Conservation (phyloP, 2,888 invertebrate species). For the Spisula solida region DNA sequence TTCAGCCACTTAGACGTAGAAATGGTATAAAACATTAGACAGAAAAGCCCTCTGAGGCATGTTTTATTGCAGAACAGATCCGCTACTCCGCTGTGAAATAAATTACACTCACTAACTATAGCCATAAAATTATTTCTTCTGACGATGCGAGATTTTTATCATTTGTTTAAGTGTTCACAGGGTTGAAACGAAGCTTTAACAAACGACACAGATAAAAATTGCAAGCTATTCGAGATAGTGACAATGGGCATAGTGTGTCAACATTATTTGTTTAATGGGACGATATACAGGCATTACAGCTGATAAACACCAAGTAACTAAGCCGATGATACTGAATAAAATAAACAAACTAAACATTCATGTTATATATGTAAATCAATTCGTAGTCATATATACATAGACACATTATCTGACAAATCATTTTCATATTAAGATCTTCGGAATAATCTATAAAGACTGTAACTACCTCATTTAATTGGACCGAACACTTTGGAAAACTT, state of each 20-base stretch:
- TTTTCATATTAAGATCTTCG: no score
- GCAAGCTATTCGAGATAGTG: background rate
- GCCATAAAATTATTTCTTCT: conserved; percentile 20
- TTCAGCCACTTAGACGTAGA: background rate
- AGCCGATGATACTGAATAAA: no score
- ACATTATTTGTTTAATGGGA: background rate
- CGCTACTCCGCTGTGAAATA: background rate
- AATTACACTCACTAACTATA: conserved; percentile 8
- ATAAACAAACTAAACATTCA: no score
- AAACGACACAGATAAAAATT: background rate
- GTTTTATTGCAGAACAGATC: background rate
- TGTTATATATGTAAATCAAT: no score
- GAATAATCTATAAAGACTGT: no score
- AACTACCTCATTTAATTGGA: no score
- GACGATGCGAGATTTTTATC: background rate
- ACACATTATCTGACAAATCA: no score
- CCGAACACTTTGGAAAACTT: no score
- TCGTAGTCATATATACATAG: no score
- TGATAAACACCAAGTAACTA: no score
- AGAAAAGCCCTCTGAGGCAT: background rate
- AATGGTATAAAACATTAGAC: background rate
- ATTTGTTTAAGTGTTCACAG: background rate
- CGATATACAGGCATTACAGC: no score
- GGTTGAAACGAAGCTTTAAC: background rate
- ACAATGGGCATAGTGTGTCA: background rate